Conservation (phyloP, 1,140 invertebrate genomes). For the Drosophila sproati region DNA sequence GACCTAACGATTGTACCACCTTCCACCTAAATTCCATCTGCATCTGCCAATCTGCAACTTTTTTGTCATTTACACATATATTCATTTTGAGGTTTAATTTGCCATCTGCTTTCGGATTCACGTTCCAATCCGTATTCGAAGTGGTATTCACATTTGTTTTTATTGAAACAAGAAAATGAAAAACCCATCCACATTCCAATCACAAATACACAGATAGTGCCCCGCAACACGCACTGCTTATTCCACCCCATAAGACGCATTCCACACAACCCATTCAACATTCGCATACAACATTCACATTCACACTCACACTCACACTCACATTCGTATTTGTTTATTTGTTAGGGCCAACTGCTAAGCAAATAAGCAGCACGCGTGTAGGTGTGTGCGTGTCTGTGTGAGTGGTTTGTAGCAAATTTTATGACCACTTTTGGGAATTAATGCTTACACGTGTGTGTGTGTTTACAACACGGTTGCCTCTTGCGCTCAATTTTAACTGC, state of each 20-base stretch:
- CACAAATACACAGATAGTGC: too few relatives aligned
- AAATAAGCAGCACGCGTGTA: constrained; percentile 20
- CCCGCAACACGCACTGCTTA: not conserved
- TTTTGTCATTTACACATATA: not conserved
- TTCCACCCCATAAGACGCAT: constrained; percentile 5
- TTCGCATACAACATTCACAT: not conserved
- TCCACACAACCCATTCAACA: constrained; percentile 2
- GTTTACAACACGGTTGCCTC: constrained; percentile 31
- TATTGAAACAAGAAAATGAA: not conserved
- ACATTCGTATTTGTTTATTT: constrained; percentile 41
- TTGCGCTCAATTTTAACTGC: constrained; percentile 18
- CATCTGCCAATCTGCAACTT: too few relatives aligned
- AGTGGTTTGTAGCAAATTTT: constrained; percentile 20
- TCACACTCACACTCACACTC: constrained; percentile 8
- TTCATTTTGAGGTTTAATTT: not conserved
- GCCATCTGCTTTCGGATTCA: not conserved
- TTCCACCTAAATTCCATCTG: too few relatives aligned
- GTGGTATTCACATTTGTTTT: not conserved
- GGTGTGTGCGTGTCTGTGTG: not conserved
- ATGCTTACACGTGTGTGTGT: constrained; percentile 6
- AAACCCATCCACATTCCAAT: constrained; percentile 12
- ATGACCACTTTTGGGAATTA: constrained; percentile 24
- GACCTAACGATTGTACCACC: too few relatives aligned
- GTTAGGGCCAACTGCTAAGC: constrained; percentile 16
- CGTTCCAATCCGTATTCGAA: not conserved